Percentiles rank a stretch among this genome's conserved stretches.
Evolutionary conservation across 2,797 vertebrate genomes (phyloP).

Genomic region (Fratercula arctica): DNA sequence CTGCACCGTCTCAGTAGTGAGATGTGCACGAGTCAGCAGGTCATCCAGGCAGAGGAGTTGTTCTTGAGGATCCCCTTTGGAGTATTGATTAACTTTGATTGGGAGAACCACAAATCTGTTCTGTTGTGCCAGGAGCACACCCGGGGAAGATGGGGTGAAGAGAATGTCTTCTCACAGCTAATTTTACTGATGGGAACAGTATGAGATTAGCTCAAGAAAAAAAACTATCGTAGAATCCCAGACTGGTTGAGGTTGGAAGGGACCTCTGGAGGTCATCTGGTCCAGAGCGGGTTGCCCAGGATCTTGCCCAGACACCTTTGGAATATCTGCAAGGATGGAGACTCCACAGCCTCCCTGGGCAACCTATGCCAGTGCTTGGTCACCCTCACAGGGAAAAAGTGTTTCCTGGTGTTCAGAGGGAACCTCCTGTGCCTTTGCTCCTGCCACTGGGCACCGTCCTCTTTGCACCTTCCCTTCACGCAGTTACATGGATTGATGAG

Average conservation of each 20-base stretch:
- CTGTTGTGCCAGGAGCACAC: not conserved
- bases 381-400: not conserved
- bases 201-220: not conserved
- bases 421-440: not conserved
- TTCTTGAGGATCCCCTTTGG: not conserved
- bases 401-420: not conserved
- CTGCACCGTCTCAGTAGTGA: not conserved
- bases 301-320: fast-evolving
- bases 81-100: not conserved
- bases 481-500: not conserved
- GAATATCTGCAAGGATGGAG: not conserved
- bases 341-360: not conserved
- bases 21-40: not conserved
- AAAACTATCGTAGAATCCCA: not conserved
- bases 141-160: not conserved
- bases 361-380: not conserved
- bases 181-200: not conserved
- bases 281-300: not conserved
- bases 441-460: not conserved
- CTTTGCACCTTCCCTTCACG: not conserved
- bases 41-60: not conserved
- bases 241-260: not conserved
- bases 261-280: not conserved
- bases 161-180: not conserved
- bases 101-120: not conserved